A percentile compares a stretch with the other conserved stretches of the same genome.
These are phyloP conservation scores for Corythornis leucogaster DNA, from an alignment of 2,797 vertebrate genomes.

Conservation along the genomic window DNA sequence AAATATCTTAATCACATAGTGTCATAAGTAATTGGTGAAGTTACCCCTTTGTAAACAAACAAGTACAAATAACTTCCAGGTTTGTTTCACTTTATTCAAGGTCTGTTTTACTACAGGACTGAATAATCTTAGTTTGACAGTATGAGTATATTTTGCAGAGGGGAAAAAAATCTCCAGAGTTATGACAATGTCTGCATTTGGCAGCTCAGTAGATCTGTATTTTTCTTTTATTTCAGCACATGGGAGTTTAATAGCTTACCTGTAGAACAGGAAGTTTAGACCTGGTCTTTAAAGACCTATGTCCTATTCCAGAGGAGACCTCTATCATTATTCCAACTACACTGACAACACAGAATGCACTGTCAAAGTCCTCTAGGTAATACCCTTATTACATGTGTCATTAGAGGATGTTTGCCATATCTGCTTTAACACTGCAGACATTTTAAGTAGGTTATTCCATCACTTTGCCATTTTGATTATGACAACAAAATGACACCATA, in stretches of 20 bases:
- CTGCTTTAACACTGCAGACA: conserved; percentile 79
- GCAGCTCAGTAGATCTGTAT: background rate
- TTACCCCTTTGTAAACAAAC: background rate
- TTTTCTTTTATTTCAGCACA: conserved; percentile 46
- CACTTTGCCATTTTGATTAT: conserved; percentile 89
- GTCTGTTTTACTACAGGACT: background rate
- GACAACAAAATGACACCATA: conserved; percentile 87
- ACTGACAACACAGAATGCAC: conserved; percentile 83
- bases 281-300: conserved; percentile 82
- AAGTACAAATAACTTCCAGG: background rate
- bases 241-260: conserved; percentile 76
- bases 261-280: conserved; percentile 83
- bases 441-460: conserved; percentile 86
- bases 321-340: conserved; percentile 81
- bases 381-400: conserved; percentile 79
- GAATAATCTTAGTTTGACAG: conserved; percentile 10
- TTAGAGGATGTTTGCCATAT: conserved; percentile 78
- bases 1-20: background rate
- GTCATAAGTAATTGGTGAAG: background rate
- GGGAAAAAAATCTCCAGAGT: background rate
- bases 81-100: background rate
- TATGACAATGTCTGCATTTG: conserved; percentile 21
- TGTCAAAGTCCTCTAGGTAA: conserved; percentile 84
- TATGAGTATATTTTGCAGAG: conserved; percentile 14
- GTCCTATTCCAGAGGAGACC: conserved; percentile 73